Conservation (phyloP, 2,888 invertebrate genomes). For the Rhogogaster chlorosoma region DNA sequence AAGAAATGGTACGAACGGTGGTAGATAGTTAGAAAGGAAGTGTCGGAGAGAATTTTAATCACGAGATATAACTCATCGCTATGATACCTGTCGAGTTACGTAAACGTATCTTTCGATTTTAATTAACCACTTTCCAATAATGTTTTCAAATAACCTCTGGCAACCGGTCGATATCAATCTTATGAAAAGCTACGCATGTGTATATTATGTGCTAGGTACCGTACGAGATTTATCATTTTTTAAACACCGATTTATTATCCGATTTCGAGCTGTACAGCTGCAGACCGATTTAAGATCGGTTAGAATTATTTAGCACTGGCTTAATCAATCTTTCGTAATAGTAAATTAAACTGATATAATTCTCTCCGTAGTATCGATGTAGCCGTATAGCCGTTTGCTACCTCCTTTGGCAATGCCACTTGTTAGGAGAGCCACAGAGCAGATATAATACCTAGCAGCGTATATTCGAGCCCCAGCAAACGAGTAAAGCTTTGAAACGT, state of each 20-base stretch:
- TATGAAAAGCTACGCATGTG: neutral
- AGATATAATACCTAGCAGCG: neutral
- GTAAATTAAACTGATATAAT: neutral
- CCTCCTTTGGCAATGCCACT: neutral
- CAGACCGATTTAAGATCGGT: neutral
- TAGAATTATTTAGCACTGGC: constrained; percentile 63
- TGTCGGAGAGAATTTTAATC: neutral
- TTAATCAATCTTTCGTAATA: constrained; percentile 55
- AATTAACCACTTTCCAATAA: constrained; percentile 48
- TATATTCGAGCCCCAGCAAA: neutral
- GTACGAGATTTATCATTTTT: constrained; percentile 3
- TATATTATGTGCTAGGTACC: neutral
- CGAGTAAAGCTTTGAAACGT: constrained; percentile 4
- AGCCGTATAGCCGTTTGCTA: neutral
- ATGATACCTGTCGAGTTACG: constrained; percentile 18
- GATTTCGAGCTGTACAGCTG: neutral
- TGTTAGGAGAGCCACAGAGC: neutral
- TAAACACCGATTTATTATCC: constrained; percentile 12
- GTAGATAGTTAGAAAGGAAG: neutral
- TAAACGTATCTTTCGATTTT: constrained; percentile 32
- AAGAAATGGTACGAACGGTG: neutral
- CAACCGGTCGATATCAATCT: constrained; percentile 27
- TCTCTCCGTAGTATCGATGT: constrained; percentile 37
- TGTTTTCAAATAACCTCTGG: constrained; percentile 40
- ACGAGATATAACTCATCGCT: constrained; percentile 1